These are phyloP conservation scores for Tokudaia muenninki DNA, from an alignment of 2,797 vertebrate genomes.

Conservation along the genomic window DNA sequence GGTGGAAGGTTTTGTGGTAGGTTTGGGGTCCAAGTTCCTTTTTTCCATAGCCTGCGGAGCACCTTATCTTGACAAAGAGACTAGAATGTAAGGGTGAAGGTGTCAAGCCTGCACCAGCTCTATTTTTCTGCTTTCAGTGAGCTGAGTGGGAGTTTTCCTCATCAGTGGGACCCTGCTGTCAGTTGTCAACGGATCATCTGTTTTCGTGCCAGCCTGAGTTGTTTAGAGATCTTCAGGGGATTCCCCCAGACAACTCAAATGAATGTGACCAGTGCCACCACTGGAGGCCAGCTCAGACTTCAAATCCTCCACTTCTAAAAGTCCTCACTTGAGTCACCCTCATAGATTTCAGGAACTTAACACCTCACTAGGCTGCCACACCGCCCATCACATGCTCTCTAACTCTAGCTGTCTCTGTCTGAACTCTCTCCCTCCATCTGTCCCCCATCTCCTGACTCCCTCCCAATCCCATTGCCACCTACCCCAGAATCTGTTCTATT, in stretches of 20 bases:
- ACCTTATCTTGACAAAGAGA: neutral
- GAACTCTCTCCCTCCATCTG: neutral
- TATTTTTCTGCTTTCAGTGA: neutral
- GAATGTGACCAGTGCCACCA: neutral
- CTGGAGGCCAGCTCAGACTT: neutral
- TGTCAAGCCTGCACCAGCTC: neutral
- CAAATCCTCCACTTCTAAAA: neutral
- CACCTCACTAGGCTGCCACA: neutral
- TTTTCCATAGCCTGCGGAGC: neutral
- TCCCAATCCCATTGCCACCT: neutral
- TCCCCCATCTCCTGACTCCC: neutral
- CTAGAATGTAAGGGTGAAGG: neutral
- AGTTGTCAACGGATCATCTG: neutral
- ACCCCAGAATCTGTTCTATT: neutral
- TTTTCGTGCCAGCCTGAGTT: neutral
- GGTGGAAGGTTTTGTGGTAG: neutral
- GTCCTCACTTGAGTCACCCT: neutral
- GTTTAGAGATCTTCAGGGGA: neutral
- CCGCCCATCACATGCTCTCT: neutral
- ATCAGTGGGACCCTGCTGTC: neutral
- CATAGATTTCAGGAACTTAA: neutral
- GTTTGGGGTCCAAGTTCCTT: neutral
- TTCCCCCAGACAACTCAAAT: neutral
- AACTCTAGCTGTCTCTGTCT: neutral
- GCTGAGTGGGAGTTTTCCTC: neutral